Base-by-base conservation (phyloP, 2,888 invertebrate genomes). In the Brachylomia viminalis region DNA sequence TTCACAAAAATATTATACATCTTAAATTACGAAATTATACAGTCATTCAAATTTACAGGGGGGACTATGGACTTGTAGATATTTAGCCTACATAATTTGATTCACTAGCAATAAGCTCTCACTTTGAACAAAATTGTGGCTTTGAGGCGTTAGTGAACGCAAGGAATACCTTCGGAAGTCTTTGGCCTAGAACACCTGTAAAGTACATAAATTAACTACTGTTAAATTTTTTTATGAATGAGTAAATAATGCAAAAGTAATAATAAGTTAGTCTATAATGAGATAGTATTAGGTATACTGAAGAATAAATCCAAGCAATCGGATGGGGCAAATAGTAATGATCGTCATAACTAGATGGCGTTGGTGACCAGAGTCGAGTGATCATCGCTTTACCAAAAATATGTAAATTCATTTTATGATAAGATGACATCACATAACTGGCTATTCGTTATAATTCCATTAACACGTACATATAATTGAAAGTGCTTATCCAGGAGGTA, bases 391-490 rank as follows among this genome's bases (percentile, higher is more conserved):
- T 23, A 45, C 68, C 61, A 47, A 77, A 80, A 80, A 65, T 69
- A 74, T 80, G 77, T 62, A 74, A 84, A 84, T 74, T 58, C 66
- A 69, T 64, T 72, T 74, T 20, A 42, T 54, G 33, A 10, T 49
- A 38, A 13, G 17, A 62, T 81, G 77, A 80, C 77, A 68, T 76
- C 77, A 83, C 52, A 27, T 45, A 62, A n/a, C 70, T 49, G 17
- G 54, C 52, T 70, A 54, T 66, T 83, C 73, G 72, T 71, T 73
- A 77, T 74, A 72, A 84, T 84, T 80, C 80, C 30, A 84, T 80
- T 77, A 77, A 71, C 80, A 83, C 52, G 54, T 77, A 83, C 70
- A 70, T 68, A 47, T 61, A 71, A 61, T 68, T 68, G 49, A 66
- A 72, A 72, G 68, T 83, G 15, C 56, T 23, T 61, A 42, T 79